Evolutionary conservation across 2,797 vertebrate species (phyloP).

Genomic region (Typhlichthys subterraneus): DNA sequence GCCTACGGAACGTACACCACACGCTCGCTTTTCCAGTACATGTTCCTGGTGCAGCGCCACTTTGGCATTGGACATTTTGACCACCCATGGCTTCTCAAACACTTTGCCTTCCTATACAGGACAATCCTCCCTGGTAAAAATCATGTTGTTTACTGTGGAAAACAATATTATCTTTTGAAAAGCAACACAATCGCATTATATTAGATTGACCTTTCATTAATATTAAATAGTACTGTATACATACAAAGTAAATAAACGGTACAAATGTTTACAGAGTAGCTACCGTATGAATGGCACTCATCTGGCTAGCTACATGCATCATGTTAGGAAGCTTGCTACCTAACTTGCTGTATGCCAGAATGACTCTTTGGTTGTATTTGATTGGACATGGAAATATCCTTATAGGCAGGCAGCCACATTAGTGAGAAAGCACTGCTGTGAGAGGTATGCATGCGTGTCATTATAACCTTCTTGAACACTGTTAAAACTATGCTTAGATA

Average conservation of each 20-base stretch:
- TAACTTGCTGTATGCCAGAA: conserved; percentile 3
- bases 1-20: conserved; percentile 97
- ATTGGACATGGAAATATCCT: conserved; percentile 26
- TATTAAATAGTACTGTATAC: conserved; percentile 6
- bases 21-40: conserved; percentile 95
- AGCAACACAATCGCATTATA: neutral
- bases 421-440: conserved; percentile 25
- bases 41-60: conserved; percentile 95
- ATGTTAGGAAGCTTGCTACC: neutral
- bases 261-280: conserved; percentile 17
- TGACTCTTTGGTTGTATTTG: conserved; percentile 9
- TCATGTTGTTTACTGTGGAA: neutral
- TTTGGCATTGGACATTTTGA: conserved; percentile 92
- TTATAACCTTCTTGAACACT: conserved; percentile 46
- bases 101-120: conserved; percentile 96
- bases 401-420: neutral
- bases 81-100: conserved; percentile 96
- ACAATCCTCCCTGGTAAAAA: conserved; percentile 90
- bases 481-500: conserved; percentile 37
- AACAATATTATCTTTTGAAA: conserved; percentile 1
- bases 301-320: conserved; percentile 3
- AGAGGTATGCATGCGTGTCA: conserved; percentile 49
- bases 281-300: conserved; percentile 19
- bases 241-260: conserved; percentile 8
- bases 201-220: neutral